Evolutionary conservation across 2,888 invertebrate genomes (phyloP).

Genomic region (Pollenia angustigena): DNA sequence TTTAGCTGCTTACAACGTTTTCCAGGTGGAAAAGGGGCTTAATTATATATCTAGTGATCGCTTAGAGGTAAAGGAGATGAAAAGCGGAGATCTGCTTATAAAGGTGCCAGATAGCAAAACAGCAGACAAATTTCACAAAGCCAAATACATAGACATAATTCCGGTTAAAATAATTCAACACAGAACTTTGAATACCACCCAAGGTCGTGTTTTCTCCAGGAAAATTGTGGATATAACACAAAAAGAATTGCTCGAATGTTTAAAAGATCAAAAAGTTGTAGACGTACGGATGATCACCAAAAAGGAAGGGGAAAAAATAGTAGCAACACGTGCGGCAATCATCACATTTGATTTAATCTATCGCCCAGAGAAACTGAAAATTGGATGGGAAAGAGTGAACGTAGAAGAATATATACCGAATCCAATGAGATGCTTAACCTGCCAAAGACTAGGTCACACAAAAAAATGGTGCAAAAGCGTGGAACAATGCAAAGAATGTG

Average conservation of each 20-base stretch:
- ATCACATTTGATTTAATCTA: neutral
- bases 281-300: conserved; percentile 27
- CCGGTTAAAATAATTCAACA: neutral
- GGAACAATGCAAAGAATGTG: conserved; percentile 55
- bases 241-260: conserved; percentile 13
- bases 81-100: conserved; percentile 30
- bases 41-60: too few species aligned
- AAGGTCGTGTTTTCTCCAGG: conserved; percentile 26
- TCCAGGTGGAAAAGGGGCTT: too few species aligned
- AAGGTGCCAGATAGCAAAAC: conserved; percentile 16
- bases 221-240: conserved; percentile 32
- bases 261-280: conserved; percentile 27
- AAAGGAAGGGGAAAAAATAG: neutral
- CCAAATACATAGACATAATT: neutral
- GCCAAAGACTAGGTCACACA: conserved; percentile 62
- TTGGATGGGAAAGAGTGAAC: neutral
- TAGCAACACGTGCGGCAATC: conserved; percentile 31
- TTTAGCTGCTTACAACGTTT: too few species aligned
- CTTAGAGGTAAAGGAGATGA: neutral
- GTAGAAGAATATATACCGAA: conserved; percentile 51
- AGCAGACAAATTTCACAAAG: conserved; percentile 17
- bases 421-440: conserved; percentile 58
- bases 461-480: conserved; percentile 53
- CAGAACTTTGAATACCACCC: conserved; percentile 3
- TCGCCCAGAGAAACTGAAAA: neutral